Conservation (phyloP, 2,113 vertebrate genomes). For the Leucosticte australis region DNA sequence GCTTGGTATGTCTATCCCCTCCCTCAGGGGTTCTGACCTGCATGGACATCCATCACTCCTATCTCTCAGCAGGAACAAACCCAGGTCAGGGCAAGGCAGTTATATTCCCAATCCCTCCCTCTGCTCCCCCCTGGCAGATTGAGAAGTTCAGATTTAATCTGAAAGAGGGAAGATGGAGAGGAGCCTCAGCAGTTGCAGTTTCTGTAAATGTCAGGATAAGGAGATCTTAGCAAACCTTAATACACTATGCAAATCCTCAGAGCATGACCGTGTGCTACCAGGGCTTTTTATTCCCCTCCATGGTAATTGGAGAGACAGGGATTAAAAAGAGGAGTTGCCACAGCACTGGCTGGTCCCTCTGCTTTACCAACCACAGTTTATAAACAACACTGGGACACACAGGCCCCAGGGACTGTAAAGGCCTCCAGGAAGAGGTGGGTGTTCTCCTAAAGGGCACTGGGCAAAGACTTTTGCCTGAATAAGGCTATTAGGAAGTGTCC, state of each 20-base stretch:
- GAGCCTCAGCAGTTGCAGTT: background rate
- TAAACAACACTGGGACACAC: accelerated
- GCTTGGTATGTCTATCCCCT: background rate
- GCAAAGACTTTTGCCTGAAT: background rate
- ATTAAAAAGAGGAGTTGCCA: background rate
- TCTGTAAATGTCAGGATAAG: constrained; percentile 46
- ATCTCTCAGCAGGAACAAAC: background rate
- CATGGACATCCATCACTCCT: background rate
- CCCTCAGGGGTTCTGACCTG: background rate
- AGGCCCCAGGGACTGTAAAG: background rate
- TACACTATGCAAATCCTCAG: constrained; percentile 51
- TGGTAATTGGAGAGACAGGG: constrained; percentile 10
- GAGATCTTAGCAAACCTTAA: constrained; percentile 43
- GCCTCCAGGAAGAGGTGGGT: background rate
- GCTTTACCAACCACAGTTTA: background rate
- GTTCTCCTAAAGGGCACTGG: background rate
- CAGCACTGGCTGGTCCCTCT: background rate
- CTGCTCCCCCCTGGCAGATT: background rate
- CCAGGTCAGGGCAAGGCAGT: accelerated
- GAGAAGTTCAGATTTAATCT: constrained; percentile 30
- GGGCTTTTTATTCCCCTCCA: background rate
- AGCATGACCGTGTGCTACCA: background rate
- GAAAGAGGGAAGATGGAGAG: constrained; percentile 21
- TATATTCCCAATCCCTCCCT: background rate
- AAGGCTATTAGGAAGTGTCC: background rate